Base-by-base conservation (phyloP, 2,113 vertebrate genomes). In the Psammodynastes pulverulentus region DNA sequence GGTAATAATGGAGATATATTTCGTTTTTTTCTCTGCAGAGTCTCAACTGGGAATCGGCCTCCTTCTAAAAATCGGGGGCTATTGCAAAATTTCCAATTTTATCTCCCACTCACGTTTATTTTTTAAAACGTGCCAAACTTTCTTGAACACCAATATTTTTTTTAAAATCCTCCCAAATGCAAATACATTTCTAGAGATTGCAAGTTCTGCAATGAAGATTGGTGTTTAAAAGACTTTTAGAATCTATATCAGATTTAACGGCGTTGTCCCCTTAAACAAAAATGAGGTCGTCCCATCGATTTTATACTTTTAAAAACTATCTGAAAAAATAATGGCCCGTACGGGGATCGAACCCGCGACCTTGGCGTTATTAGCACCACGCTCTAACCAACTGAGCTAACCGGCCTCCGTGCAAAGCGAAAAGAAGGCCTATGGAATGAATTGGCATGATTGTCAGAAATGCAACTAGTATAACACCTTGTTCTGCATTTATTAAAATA, bases 401-500 rank as follows among this genome's bases (percentile, higher is more conserved):
- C n/a, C n/a, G 9, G 51, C 86, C 51, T 0, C 1, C 0, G 0
- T 3, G 1, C 0, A 0, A 1, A 0, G n/a, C n/a, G n/a, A n/a
- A n/a, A 58, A 29, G 56, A 58, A 26, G 24, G 58, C 26, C 26
- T 62, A 29, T 24, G 10, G 10, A 12, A 62, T 62, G 1, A 62
- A 62, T 4, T 62, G 58, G 0, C 26, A n/a, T 13, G n/a, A 72
- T 72, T 72, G 67, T 19, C 67, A 72, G 15, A 72, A 72, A 19
- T 34, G 17, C 67, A 72, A 39, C 19, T 72, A 72, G n/a, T 72
- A n/a, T 1, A 9, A 62, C n/a, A 19, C 15, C 12, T 17, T 72
- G 2, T 12, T 2, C 13, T 34, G 62, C 1, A 34, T 34, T 34
- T 72, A 19, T 72, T 39, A 39, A 72, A 34, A 72, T 17, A 72